Percentiles rank a stretch among this genome's conserved stretches.
phyloP scores from a whole-genome alignment of 2,113 vertebrate species.

The Chaetodon trifascialis region DNA sequence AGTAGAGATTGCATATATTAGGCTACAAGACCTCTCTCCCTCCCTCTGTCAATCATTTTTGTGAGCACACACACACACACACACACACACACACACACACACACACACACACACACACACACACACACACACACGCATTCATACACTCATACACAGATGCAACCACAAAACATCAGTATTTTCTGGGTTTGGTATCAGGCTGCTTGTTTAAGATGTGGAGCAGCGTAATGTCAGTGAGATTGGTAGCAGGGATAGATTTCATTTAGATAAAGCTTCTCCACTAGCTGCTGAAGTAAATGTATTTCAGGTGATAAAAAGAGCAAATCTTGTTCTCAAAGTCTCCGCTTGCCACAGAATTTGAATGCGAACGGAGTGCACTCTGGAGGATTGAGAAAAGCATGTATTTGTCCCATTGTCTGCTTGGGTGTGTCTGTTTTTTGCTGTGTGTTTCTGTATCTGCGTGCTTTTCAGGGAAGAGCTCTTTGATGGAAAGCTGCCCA shows the following conservation, averaged over 20 bases:
- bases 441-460: constrained; percentile 41
- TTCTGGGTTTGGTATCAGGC: constrained; percentile 23
- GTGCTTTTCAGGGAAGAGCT: constrained; percentile 41
- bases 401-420: constrained; percentile 37
- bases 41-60: background rate
- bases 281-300: constrained; percentile 68
- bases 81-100: too few species aligned
- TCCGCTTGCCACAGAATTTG: constrained; percentile 65
- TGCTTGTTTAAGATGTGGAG: constrained; percentile 62
- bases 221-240: constrained; percentile 72
- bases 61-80: constrained; percentile 1
- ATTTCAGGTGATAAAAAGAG: constrained; percentile 76
- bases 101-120: too few species aligned
- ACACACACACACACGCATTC: background rate
- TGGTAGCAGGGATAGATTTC: constrained; percentile 77
- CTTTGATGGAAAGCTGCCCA: constrained; percentile 59
- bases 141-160: constrained; percentile 13
- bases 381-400: constrained; percentile 44
- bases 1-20: constrained; percentile 12
- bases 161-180: constrained; percentile 43
- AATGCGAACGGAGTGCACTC: constrained; percentile 67
- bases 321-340: constrained; percentile 71
- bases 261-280: constrained; percentile 80
- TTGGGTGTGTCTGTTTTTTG: constrained; percentile 38
- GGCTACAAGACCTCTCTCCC: constrained; percentile 11